phyloP scores from a whole-genome alignment of 64 coral and sea anemone genomes.

The Dendronephthya gigantea region DNA sequence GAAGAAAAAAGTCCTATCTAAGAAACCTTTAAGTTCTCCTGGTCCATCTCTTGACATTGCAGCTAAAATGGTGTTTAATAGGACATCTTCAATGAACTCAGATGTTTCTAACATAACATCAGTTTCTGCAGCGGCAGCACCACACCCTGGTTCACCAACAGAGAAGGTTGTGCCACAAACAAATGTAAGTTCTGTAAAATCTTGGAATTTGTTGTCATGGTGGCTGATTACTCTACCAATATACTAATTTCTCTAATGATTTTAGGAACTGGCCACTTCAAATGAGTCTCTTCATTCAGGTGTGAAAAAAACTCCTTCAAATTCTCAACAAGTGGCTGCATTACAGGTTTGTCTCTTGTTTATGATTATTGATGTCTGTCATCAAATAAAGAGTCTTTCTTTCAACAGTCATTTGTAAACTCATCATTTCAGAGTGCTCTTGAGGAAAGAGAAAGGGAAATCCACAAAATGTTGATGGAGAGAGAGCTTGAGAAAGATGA shows the following conservation, averaged over 20 bases:
- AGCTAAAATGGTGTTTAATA: background rate
- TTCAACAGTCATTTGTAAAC: no score
- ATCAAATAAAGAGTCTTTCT: no score
- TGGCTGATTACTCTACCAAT: no score
- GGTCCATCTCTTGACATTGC: background rate
- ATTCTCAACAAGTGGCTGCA: conserved; percentile 12
- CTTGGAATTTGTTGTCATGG: background rate
- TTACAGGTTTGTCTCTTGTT: background rate
- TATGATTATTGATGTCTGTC: background rate
- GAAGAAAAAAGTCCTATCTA: background rate
- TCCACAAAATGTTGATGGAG: conserved; percentile 8
- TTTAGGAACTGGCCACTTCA: background rate
- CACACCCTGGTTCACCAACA: background rate
- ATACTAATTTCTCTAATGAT: background rate
- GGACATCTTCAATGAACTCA: background rate
- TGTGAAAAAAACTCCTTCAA: background rate
- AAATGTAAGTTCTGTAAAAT: background rate
- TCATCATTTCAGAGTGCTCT: conserved; percentile 13
- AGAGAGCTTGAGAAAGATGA: background rate
- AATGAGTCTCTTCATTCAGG: background rate
- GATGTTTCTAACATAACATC: background rate
- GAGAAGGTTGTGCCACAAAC: background rate
- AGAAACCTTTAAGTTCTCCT: background rate
- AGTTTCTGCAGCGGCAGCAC: background rate
- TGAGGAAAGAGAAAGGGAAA: background rate